Base-by-base conservation (phyloP, 92 coral and sea anemone genomes). In the Bergia puertoricense region DNA sequence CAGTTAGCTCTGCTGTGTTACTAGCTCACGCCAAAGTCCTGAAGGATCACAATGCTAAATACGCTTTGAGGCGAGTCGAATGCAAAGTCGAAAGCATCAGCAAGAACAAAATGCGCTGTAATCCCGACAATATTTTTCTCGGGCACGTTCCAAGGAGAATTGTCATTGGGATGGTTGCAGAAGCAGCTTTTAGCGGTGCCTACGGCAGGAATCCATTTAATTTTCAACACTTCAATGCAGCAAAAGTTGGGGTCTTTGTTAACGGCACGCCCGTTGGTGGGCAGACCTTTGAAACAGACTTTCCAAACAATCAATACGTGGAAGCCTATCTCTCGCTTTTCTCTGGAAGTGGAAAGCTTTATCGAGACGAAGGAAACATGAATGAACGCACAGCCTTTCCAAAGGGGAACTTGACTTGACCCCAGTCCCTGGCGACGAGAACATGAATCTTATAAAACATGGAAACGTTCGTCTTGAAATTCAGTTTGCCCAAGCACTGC, bases 251-350 rank as follows among this genome's bases (percentile, higher is more conserved):
- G 36, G 36, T 69, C n/a, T 69, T 14, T 69, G 74, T 69, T 69
- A n/a, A 69, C 36, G 74, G 74, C 6, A n/a, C 22, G 6, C 36
- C 74, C 5, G 54, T 76, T 44, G 80, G 80, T 10, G 80, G 80
- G 50, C 38, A 51, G 41, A 76, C 80, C 80, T 40, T 76, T 41
- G 80, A 76, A 76, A 41, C 56, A 76, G 80, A 76, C 56, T 76
- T 76, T 44, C 51, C 80, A 76, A 76, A 76, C 81, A 76, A 76
- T 22, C 81, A 76, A 76, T 76, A 76, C 81, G 57, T 76, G 3
- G 81, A 76, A 76, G 81, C 81, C 1, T 76, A 76, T 30, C 30
- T 30, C 30, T 30, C 30, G 30, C 30, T 30, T 30, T 30, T 30
- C 30, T 30, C 30, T 30, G 30, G 30, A 30, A 30, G 30, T 30